Evolutionary conservation across 2,797 vertebrate species (phyloP).

Genomic region (Champsocephalus esox): DNA sequence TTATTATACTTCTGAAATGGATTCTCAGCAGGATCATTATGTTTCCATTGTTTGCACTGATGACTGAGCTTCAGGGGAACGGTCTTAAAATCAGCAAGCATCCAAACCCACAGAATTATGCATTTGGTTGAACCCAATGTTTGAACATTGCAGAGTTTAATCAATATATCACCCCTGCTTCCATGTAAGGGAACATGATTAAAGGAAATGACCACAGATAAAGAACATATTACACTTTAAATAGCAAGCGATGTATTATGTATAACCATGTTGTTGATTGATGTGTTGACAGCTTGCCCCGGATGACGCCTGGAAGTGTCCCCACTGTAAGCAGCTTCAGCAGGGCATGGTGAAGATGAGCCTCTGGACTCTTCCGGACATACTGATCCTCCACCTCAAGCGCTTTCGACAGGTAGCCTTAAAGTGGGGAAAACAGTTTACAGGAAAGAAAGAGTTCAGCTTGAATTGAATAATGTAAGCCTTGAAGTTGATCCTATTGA

Average conservation of each 20-base stretch:
- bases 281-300: constrained; percentile 87
- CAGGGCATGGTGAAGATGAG: constrained; percentile 95
- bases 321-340: constrained; percentile 92
- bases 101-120: too few relatives aligned
- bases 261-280: neutral
- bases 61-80: too few relatives aligned
- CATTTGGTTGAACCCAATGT: too few relatives aligned
- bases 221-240: neutral
- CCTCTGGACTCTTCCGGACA: constrained; percentile 94
- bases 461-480: neutral
- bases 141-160: too few relatives aligned
- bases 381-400: constrained; percentile 95
- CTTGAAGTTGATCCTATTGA: neutral
- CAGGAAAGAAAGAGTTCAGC: neutral
- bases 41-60: too few relatives aligned
- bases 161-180: neutral
- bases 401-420: constrained; percentile 88
- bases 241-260: neutral
- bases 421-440: neutral
- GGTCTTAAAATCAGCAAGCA: too few relatives aligned
- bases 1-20: too few relatives aligned
- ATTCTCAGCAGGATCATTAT: too few relatives aligned
- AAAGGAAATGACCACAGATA: neutral
- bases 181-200: neutral
- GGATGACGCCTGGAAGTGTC: constrained; percentile 94